Base-by-base conservation (phyloP, 2,113 vertebrate genomes). In the Heteronetta atricapilla region DNA sequence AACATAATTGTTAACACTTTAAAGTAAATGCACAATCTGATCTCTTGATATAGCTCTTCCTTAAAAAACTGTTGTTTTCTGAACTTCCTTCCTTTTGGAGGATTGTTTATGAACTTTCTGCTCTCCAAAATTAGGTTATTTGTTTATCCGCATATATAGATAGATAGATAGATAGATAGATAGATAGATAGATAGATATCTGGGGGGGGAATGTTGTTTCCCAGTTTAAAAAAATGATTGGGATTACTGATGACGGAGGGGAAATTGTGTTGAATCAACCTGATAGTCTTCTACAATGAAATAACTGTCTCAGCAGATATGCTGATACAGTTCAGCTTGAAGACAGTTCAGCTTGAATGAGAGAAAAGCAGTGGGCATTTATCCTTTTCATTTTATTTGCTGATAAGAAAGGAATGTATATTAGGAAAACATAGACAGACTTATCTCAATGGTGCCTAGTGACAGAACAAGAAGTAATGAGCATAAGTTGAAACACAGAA, bases 191-290 rank as follows among this genome's bases (percentile, higher is more conserved):
- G 9, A 12, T 40, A 40, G 4, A 40, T 40, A 40, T 40, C 10
- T 40, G 13, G 40, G 40, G 20, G 23, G 28, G 8, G 78, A 70
- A 42, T 56, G 31, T 19, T 90, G 0, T 44, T 81, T n/a, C 17
- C 6, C 3, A 44, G 16, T 4, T 76, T 63, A 52, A 50, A 31
- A 58, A 36, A 3, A 26, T 40, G 21, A 50, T 10, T 33, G 11
- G 5, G 21, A 82, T 2, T 34, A 40, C 4, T 42, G 25, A 50
- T 15, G 17, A 55, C 0, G 1, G 7, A 46, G 2, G 19, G 5
- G 36, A 48, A 76, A 34, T 11, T 62, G 20, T 53, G 6, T 12
- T 68, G 42, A 62, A n/a, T 2, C 13, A 67, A 26, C 5, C 16
- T 46, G 10, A 29, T 25, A 44, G 6, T 38, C 19, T 66, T 78